These are phyloP conservation scores for Oppia nitens DNA, from an alignment of 1,140 invertebrate genomes.

Conservation along the genomic window DNA sequence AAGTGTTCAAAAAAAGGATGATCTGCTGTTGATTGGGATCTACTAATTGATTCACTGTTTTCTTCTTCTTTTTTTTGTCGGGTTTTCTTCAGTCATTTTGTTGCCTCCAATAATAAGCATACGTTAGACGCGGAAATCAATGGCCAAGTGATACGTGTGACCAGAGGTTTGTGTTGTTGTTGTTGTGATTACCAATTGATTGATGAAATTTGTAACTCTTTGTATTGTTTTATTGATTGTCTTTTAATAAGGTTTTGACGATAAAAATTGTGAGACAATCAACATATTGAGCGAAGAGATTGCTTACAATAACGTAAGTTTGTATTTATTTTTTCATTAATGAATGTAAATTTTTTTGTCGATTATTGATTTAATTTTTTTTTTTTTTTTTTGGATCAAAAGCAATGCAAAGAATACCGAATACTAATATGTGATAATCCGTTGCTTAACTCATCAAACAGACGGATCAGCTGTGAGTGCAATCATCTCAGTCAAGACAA, in stretches of 20 bases:
- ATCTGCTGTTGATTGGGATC: background rate
- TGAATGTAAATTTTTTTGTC: too few species aligned
- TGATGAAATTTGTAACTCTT: background rate
- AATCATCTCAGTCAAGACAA: background rate
- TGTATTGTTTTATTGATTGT: background rate
- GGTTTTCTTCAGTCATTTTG: constrained; percentile 4
- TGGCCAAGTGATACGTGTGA: background rate
- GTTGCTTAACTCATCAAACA: constrained; percentile 3
- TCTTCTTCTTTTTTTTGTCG: too few species aligned
- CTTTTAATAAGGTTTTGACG: background rate
- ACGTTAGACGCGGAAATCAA: constrained; percentile 9
- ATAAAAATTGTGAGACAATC: background rate
- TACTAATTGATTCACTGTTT: background rate
- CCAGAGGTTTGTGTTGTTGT: constrained; percentile 1
- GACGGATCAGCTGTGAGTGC: constrained; percentile 3
- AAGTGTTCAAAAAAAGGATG: background rate
- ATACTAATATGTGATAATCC: constrained; percentile 8
- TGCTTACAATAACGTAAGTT: constrained; percentile 9
- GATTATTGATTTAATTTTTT: too few species aligned
- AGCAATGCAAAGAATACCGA: constrained; percentile 5
- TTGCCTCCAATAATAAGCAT: constrained; percentile 8
- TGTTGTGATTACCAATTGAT: too few species aligned
- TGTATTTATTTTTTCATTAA: background rate
- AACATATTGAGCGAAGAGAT: constrained; percentile 6
- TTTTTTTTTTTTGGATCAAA: background rate